phyloP scores from a whole-genome alignment of 2,113 vertebrate species.

The Takifugu bimaculatus region DNA sequence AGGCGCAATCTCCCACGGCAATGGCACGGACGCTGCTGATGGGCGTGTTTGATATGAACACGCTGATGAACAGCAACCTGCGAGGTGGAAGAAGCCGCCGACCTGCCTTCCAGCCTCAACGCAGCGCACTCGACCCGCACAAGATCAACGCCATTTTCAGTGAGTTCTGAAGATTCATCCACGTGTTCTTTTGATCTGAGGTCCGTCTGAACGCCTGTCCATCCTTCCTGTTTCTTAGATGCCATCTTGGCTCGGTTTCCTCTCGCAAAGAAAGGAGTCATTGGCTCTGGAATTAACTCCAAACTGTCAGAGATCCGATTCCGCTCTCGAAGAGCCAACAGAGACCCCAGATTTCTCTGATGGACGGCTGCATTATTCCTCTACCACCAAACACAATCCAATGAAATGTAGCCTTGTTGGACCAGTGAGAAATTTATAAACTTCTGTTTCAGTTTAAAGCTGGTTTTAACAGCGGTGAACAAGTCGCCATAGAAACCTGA shows the following conservation, averaged over 20 bases:
- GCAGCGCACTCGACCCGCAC: conserved; percentile 50
- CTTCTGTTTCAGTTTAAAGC: neutral
- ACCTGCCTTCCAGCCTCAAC: conserved; percentile 50
- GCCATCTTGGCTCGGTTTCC: conserved; percentile 68
- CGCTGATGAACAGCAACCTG: conserved; percentile 63
- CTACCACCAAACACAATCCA: neutral
- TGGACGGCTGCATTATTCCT: neutral
- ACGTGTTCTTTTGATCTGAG: neutral
- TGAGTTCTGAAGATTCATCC: conserved; percentile 5
- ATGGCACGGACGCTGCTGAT: conserved; percentile 58
- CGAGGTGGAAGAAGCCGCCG: conserved; percentile 54
- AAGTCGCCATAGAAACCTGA: neutral
- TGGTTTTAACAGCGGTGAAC: neutral
- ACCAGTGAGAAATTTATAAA: neutral
- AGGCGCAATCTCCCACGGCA: conserved; percentile 56
- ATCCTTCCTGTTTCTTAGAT: conserved; percentile 40
- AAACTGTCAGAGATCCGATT: conserved; percentile 71
- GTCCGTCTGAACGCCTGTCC: neutral
- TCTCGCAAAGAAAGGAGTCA: conserved; percentile 62
- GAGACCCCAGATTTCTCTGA: conserved; percentile 41
- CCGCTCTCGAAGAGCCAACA: conserved; percentile 55
- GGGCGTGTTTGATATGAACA: conserved; percentile 66
- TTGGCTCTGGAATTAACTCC: conserved; percentile 69
- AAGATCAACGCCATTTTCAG: conserved; percentile 65
- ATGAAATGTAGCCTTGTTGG: neutral